Base-by-base conservation (phyloP, 2,113 vertebrate genomes). In the Eudorcas thomsonii region DNA sequence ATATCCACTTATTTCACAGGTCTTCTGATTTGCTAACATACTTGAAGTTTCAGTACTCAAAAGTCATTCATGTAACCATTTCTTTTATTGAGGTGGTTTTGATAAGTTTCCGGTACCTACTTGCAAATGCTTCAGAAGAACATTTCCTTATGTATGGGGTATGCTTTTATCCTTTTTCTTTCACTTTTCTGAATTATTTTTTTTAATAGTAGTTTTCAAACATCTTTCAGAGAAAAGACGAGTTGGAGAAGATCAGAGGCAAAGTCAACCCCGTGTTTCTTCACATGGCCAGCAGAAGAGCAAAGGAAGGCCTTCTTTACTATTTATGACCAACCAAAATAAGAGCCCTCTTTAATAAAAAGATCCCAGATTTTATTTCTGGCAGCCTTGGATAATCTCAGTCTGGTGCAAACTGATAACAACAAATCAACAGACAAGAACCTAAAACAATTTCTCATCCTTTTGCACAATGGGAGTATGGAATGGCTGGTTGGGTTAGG, bases 11-110 rank as follows among this genome's bases (percentile, higher is more conserved):
- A 36, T 67, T 96, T 96, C 67, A 94, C 90, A 86, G 78, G 60
- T n/a, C 21, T 96, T 96, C 87, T 90, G 84, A 55, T 92, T 88
- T 98, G 77, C 48, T 88, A 95, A 80, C 50, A 94, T 64, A 71
- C 52, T 92, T 88, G 57, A 96, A 92, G 52, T 77, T 88, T 96
- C 43, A 92, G 54, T 87, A 94, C 84, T 92, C 87, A 96, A 84
- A 96, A 95, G 71, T 86, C 55, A 80, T 95, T 85, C 26, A 77
- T 55, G 2, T 95, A 50, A 85, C 57, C 5, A 59, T 71, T 94
- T 96, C 85, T 87, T 98, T 96, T 91, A 95, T 57, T 94, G 74
- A 81, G 95, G 88, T 96, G 67, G 39, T 95, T 97, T 97, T 50
- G 54, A 84, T 91, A 95, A 96, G 16, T 87, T 97, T 96, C 77